Evolutionary conservation across 2,888 invertebrate genomes (phyloP).

Genomic region (Euplagia quadripunctaria): DNA sequence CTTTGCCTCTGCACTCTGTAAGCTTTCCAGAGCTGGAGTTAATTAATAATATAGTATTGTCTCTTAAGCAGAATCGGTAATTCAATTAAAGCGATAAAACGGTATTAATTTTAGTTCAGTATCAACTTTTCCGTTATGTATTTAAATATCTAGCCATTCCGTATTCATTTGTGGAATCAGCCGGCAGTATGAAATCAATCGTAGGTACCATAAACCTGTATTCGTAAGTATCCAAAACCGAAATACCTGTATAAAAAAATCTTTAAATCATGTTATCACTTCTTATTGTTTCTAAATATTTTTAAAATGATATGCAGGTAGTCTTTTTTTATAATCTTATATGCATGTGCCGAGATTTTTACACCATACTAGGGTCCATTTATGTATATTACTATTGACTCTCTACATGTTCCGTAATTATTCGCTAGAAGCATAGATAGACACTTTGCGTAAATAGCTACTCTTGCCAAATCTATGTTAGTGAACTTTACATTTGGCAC

Average conservation of each 20-base stretch:
- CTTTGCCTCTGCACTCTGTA: background rate
- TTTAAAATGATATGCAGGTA: too few species aligned
- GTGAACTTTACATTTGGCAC: slow-evolving; percentile 87
- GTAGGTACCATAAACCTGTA: background rate
- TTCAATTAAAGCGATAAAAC: background rate
- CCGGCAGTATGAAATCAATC: background rate
- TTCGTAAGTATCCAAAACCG: background rate
- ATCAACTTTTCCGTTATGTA: background rate
- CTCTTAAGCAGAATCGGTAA: background rate
- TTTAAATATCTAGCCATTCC: background rate
- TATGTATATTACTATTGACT: slow-evolving; percentile 44
- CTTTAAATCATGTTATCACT: background rate
- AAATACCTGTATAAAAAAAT: background rate
- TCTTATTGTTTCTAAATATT: background rate
- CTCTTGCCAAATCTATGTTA: slow-evolving; percentile 85
- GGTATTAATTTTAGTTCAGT: background rate
- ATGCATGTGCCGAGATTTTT: slow-evolving; percentile 7
- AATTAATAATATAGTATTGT: background rate
- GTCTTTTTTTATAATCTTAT: too few species aligned
- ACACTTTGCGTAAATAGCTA: slow-evolving; percentile 77
- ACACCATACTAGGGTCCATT: slow-evolving; percentile 30
- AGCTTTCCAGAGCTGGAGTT: background rate
- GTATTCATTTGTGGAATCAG: background rate
- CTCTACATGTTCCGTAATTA: slow-evolving; percentile 58
- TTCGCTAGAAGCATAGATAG: slow-evolving; percentile 69